Evolutionary conservation across 2,888 invertebrate species (phyloP), one percentile per base, ranked within the genome.

Genomic region (Sesia bembeciformis): DNA sequence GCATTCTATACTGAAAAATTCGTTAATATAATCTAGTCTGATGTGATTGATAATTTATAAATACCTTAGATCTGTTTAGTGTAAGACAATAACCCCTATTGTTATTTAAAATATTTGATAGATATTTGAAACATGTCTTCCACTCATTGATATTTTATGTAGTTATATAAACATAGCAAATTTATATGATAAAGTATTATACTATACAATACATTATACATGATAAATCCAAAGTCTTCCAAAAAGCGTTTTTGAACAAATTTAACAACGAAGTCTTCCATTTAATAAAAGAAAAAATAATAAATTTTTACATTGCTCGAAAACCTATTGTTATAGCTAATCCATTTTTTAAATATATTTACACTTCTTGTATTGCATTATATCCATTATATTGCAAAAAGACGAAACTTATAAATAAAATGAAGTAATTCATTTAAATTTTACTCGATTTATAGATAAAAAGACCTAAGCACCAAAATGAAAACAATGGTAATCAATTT

Each of bases 221-320:
- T 58, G 54, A 60, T 60, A 58, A 68, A 76, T 69, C 71, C 65
- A 70, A 74, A 64, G 84, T 85, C 84, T 86, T 84, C 82, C 84
- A 79, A 69, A 57, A 58, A 60, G 61, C 56, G 61, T 65, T 72
- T 70, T 68, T 65, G 60, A 67, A 61, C 64, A 61, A 67, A 69
- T 75, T 65, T 78, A 72, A 83, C 84, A 86, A 86, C 87, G 86
- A 88, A 86, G 84, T 86, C 85, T 87, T 87, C 85, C 87, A 83
- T 61, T 66, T 61, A 71, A 62, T 23, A 23, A 23, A 23, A 23
- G 1, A 2, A 23, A 23, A 23, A 23, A 23, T 23, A 23, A 23
- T 23, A 23, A 23, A 23, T 23, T 1, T 23, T 23, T 23, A 23
- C 1, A 23, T 23, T 23, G 23, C 23, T 23, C 23, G 23, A 2